Evolutionary conservation across 2,888 invertebrate genomes (phyloP).

Genomic region (Nemurella pictetii): DNA sequence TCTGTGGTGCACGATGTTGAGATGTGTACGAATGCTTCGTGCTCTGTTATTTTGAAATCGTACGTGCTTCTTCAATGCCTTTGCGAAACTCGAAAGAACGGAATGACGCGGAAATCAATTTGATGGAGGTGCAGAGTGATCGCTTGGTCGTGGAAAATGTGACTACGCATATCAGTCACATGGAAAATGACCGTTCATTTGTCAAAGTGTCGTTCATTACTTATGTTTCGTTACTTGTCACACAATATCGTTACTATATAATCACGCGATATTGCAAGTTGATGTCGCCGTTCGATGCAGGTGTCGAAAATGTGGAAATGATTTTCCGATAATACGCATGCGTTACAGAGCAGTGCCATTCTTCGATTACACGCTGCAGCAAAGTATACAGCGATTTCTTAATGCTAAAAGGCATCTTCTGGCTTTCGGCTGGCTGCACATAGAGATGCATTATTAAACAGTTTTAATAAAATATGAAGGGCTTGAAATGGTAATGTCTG

Average conservation of each 20-base stretch:
- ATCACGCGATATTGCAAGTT: background rate
- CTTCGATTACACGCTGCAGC: background rate
- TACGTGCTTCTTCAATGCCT: background rate
- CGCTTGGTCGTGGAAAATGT: background rate
- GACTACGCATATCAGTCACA: background rate
- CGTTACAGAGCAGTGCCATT: background rate
- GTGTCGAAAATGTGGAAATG: background rate
- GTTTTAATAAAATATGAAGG: conserved; percentile 19
- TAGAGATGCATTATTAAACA: background rate
- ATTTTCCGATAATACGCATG: background rate
- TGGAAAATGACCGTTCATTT: background rate
- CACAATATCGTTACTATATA: background rate
- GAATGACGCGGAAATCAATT: background rate
- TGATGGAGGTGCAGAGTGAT: background rate
- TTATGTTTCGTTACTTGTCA: background rate
- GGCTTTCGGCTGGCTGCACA: background rate
- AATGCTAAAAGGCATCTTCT: background rate
- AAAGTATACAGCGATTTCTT: background rate
- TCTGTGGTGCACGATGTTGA: too few relatives aligned
- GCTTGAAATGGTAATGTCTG: conserved; percentile 17
- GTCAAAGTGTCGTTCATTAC: background rate
- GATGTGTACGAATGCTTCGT: too few relatives aligned
- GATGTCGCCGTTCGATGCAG: background rate
- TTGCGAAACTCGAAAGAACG: too few relatives aligned
- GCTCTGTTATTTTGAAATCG: too few relatives aligned